A percentile compares a stretch with the other conserved stretches of the same genome.
phyloP scores from a whole-genome alignment of 2,113 vertebrate genomes.

The Epinephelus cyanopodus region DNA sequence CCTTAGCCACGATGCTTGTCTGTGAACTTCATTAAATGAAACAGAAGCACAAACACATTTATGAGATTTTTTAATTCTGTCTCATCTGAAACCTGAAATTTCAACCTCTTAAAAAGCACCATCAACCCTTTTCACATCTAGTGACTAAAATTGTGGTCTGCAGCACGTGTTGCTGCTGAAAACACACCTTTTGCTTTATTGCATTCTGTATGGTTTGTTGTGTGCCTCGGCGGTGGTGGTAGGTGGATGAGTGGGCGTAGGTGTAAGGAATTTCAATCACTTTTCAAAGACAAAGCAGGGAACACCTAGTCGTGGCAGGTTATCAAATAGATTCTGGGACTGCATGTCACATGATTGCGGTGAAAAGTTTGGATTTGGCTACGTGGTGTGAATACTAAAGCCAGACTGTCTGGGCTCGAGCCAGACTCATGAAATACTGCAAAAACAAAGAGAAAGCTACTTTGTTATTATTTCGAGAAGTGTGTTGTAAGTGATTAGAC shows the following conservation, averaged over 20 bases:
- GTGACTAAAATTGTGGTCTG: conserved; percentile 13
- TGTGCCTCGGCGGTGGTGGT: conserved; percentile 35
- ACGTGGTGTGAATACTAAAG: conserved; percentile 65
- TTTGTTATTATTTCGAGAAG: conserved; percentile 12
- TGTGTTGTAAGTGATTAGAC: neutral
- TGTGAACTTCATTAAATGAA: conserved; percentile 53
- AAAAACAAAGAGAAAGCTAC: conserved; percentile 28
- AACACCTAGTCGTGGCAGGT: conserved; percentile 69
- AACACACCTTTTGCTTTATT: conserved; percentile 46
- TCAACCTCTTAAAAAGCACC: neutral
- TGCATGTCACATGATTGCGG: conserved; percentile 63
- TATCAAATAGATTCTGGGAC: conserved; percentile 73
- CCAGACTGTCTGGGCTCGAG: conserved; percentile 16
- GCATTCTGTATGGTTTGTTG: conserved; percentile 52
- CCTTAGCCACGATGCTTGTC: conserved; percentile 47
- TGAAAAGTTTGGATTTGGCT: conserved; percentile 71
- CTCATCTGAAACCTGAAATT: conserved; percentile 12
- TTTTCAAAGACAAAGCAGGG: conserved; percentile 77
- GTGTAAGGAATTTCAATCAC: conserved; percentile 77
- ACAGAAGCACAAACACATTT: conserved; percentile 44
- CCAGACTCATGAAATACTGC: conserved; percentile 21
- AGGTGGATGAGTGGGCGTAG: conserved; percentile 61
- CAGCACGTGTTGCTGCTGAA: neutral
- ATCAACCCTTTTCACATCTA: conserved; percentile 9
- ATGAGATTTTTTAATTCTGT: conserved; percentile 17